Base-by-base conservation (phyloP, 1,140 invertebrate species). In the Drosophila sp. region DNA sequence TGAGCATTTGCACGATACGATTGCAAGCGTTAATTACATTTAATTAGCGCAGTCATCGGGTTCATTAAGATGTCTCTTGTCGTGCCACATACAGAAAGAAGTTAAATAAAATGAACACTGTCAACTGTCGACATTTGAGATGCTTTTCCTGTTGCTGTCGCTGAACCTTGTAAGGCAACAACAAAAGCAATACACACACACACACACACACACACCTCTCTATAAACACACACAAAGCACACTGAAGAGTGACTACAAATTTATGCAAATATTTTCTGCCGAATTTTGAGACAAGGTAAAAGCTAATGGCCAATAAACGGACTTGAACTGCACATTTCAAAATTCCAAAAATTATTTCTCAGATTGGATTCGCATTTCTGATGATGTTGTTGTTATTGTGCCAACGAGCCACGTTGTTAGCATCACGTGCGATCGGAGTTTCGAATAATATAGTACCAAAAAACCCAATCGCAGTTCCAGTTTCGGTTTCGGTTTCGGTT, bases 311-410 rank as follows among this genome's bases (percentile, higher is more conserved):
- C 72, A 76, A 76, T 58, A 89, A 89, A 87, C 83, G 67, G 61
- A 67, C 83, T 89, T 89, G 82, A 87, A 87, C 82, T 66, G 64
- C 62, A 36, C 40, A 67, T 80, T 74, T 70, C 40, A 38, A 59
- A 79, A 79, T 59, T 62, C 45, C 62, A 34, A 59, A 69, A 41
- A 51, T 32, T 51, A 41, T 62, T 62, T 62, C 46, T 38, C 46
- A 40, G 21, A 11, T 51, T 62, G 4, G 43, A 25, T 62, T 25
- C 32, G 32, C 25, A n/a, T 21, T 21, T 16, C 25, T 46, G 16
- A 41, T 13, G 27, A 43, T 11, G n/a, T 14, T 41, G 45, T n/a
- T 57, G 16, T 7, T 62, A 54, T 71, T 61, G 54, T 38, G 11
- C 8, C n/a, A n/a, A n/a, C 45, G 38, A 67, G 67, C 69, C 72